Percentiles rank a stretch among this genome's conserved stretches.
Evolutionary conservation across 2,888 invertebrate species (phyloP).

Genomic region (Cheilosia vulpina): DNA sequence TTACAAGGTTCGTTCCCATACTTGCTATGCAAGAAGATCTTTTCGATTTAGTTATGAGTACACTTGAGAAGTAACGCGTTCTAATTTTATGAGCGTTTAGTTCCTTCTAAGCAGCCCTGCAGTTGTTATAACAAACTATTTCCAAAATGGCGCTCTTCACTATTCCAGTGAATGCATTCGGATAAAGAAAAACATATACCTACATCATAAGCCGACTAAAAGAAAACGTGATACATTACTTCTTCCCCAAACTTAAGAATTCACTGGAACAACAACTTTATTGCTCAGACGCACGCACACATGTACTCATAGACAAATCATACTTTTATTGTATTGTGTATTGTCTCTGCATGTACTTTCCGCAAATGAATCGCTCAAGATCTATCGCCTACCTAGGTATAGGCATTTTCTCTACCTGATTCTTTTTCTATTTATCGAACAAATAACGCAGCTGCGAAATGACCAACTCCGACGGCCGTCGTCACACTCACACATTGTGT

Average conservation of each 20-base stretch:
- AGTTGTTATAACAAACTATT: too few species aligned
- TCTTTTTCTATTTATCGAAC: slow-evolving; percentile 35
- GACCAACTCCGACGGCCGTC: slow-evolving; percentile 20
- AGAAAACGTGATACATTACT: slow-evolving; percentile 20
- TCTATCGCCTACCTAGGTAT: background rate
- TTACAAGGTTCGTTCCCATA: too few species aligned
- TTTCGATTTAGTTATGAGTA: too few species aligned
- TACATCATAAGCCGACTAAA: background rate
- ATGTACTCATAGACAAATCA: too few species aligned
- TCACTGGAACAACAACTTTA: background rate
- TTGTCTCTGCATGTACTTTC: background rate
- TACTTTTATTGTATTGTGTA: too few species aligned
- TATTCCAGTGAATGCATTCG: too few species aligned
- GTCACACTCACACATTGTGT: slow-evolving; percentile 37
- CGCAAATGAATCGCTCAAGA: background rate
- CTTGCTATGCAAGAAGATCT: too few species aligned
- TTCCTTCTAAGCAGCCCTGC: too few species aligned
- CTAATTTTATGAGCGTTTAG: too few species aligned
- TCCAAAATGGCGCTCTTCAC: too few species aligned
- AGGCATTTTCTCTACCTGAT: slow-evolving; percentile 6
- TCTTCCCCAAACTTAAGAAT: slow-evolving; percentile 3
- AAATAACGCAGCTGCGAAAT: slow-evolving; percentile 15
- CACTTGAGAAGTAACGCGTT: too few species aligned
- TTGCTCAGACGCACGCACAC: too few species aligned
- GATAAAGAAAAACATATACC: background rate